Evolutionary conservation across 2,888 invertebrate genomes (phyloP).

Genomic region (Tineola bisselliella): DNA sequence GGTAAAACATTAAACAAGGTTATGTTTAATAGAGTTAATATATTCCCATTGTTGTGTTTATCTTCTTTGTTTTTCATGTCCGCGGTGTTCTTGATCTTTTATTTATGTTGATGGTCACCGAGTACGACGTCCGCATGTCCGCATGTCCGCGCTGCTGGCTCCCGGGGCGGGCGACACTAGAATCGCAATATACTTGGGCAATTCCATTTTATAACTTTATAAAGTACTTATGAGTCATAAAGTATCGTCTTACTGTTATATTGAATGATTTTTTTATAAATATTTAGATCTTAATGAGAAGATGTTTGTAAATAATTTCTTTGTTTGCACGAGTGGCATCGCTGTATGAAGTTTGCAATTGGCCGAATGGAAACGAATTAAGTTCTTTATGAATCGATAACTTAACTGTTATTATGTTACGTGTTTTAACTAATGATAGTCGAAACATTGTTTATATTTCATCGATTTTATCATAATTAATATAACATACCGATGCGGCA

Average conservation of each 20-base stretch:
- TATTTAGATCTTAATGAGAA: neutral
- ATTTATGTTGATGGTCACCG: conserved; percentile 22
- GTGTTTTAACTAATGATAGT: neutral
- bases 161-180: neutral
- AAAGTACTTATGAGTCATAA: neutral
- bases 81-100: conserved; percentile 15
- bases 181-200: conserved; percentile 45
- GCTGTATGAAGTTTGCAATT: too few species aligned
- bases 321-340: too few species aligned
- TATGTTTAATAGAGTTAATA: conserved; percentile 8
- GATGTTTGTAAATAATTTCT: too few species aligned
- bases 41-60: conserved; percentile 9
- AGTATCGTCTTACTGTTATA: neutral
- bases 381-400: too few species aligned
- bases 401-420: too few species aligned
- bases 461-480: neutral
- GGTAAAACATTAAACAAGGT: neutral
- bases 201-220: conserved; percentile 28
- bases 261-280: neutral
- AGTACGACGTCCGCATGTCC: too few species aligned
- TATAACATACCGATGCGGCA: neutral
- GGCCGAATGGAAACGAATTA: too few species aligned
- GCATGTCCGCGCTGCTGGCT: conserved; percentile 19
- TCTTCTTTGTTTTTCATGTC: conserved; percentile 12
- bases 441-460: neutral